Evolutionary conservation across 2,888 invertebrate genomes (phyloP), one percentile per base, ranked within the genome.

Genomic region (Hirtodrosophila duncani): DNA sequence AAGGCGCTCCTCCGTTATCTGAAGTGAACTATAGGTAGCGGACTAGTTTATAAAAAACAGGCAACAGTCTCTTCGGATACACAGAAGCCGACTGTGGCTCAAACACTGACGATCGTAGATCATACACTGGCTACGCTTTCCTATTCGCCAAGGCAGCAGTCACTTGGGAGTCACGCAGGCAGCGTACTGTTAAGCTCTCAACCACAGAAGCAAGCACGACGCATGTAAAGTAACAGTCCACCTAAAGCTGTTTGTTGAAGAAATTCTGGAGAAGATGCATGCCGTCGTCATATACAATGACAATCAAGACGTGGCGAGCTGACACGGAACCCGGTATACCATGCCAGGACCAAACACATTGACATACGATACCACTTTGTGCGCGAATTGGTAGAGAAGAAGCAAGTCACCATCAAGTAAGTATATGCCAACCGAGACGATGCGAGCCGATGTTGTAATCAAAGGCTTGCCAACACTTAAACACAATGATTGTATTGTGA

Each of bases 61-160:
- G n/a, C n/a, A n/a, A n/a, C n/a, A n/a, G n/a, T n/a, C n/a, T n/a
- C n/a, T n/a, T n/a, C n/a, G n/a, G n/a, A n/a, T n/a, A n/a, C n/a
- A n/a, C n/a, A n/a, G 63, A 63, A 21, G 58, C 53, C 2, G 57
- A 60, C 18, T 60, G 53, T 53, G 53, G 44, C 13, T 44, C 53
- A 9, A 21, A 39, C 27, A 10, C 31, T 10, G 26, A 16, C 6
- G 34, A 43, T 23, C 34, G 55, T 13, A 55, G 39, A 9, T 55
- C 30, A 1, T 34, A 44, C 18, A 39, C 55, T 6, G 48, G 43
- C 29, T 43, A 29, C n/a, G 46, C 33, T 10, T 55, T 13, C 11
- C 14, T 41, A 5, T 3, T 44, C 1, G 33, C 26, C 21, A 52
- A 50, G 13, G 36, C 39, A 8, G 42, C 55, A 21, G 10, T 57